Base-by-base conservation (phyloP, 2,888 invertebrate species). In the Leptinotarsa rubiginosa region DNA sequence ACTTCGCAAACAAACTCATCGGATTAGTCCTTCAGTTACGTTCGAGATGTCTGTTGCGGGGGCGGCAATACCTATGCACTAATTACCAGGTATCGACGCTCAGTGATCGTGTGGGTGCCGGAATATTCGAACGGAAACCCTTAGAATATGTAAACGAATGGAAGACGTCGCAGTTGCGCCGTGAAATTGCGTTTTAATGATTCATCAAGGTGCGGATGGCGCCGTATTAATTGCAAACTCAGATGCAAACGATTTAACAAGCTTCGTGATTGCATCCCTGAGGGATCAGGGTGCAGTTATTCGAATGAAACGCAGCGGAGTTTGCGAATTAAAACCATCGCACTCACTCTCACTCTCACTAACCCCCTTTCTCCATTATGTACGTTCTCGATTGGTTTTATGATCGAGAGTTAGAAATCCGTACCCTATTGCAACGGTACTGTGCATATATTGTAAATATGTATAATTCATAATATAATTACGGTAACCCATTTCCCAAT, bases 151-250 rank as follows among this genome's bases (percentile, higher is more conserved):
- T 20, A 20, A 31, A 75, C 70, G 59, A 73, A 69, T 69, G 67
- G 70, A 72, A 74, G 59, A 71, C 66, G 74, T 75, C 68, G 66
- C 56, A 70, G 75, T 76, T 70, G 76, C 52, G 52, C 66, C 74
- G 79, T 78, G 80, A 82, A 82, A 83, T 83, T 81, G 80, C 78
- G 77, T 81, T 84, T 84, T 85, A 85, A 85, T 84, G 84, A 85
- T 82, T 85, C 84, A 85, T 85, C 83, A 85, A 84, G 83, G 83
- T 81, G 81, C 79, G 81, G 84, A 83, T 80, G 81, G 80, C 73
- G 81, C 73, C 74, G 80, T 82, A 83, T 83, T 83, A 83, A 83
- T 83, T 80, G 82, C 80, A 75, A 81, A 82, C 81, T 81, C 79
- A 81, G 81, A 78, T 77, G 82, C 81, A 77, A 82, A 81, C 78